A percentile compares a stretch with the other conserved stretches of the same genome.
These are phyloP conservation scores for Zosterops borbonicus DNA, from an alignment of 2,113 vertebrate species.

Conservation along the genomic window DNA sequence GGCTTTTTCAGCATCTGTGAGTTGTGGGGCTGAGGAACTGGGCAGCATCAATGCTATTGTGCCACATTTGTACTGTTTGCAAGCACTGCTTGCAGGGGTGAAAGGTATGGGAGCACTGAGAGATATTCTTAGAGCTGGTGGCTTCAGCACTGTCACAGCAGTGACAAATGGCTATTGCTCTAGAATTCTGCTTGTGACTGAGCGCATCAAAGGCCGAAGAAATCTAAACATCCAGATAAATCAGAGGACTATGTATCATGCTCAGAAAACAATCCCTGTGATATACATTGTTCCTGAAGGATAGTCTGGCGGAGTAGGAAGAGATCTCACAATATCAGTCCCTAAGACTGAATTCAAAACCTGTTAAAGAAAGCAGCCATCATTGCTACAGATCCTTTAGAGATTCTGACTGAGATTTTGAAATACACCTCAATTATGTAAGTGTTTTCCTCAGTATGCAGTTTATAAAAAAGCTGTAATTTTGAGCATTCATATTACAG, in stretches of 20 bases:
- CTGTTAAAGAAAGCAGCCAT: neutral
- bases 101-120: neutral
- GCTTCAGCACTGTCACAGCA: neutral
- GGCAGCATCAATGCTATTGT: fast-evolving
- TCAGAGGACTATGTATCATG: neutral
- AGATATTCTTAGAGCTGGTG: neutral
- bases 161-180: neutral
- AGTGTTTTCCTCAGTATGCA: neutral
- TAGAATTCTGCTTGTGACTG: neutral
- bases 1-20: neutral
- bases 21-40: neutral
- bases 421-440: neutral
- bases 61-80: neutral
- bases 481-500: neutral
- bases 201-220: neutral
- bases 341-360: neutral
- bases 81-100: neutral
- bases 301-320: neutral
- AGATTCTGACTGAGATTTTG: neutral
- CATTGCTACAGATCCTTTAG: neutral
- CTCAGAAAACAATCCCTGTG: neutral
- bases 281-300: neutral
- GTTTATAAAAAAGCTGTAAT: neutral
- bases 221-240: neutral
- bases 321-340: neutral